Evolutionary conservation across 2,113 vertebrate species (phyloP).

Genomic region (Semnornis frantzii): DNA sequence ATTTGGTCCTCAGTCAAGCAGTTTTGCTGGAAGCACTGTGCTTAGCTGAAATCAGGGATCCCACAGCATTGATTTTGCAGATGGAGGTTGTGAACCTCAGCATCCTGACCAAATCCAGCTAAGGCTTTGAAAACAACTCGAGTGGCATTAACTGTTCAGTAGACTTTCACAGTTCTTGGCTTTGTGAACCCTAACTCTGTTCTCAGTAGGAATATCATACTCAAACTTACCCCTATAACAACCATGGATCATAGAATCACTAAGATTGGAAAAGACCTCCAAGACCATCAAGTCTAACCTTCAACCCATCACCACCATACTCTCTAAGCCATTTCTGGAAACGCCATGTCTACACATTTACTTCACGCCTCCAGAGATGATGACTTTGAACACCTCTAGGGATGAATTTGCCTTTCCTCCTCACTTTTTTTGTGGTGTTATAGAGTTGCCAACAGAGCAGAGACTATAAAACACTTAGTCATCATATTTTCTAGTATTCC

Average conservation of each 20-base stretch:
- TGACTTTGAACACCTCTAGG: too few species aligned
- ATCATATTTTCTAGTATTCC: neutral
- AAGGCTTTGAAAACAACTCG: neutral
- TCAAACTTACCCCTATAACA: neutral
- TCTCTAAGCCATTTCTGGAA: too few species aligned
- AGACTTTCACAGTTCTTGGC: neutral
- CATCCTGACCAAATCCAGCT: neutral
- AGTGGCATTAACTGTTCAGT: neutral
- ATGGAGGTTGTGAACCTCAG: neutral
- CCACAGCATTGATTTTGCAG: neutral
- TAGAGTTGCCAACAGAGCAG: neutral
- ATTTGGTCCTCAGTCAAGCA: neutral
- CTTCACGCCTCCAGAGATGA: too few species aligned
- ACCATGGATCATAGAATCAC: too few species aligned
- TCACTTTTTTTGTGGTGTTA: neutral
- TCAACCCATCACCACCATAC: too few species aligned
- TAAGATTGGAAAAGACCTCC: too few species aligned
- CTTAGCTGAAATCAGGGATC: neutral
- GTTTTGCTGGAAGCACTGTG: neutral
- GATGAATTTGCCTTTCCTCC: neutral
- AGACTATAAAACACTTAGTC: neutral
- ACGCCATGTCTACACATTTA: too few species aligned
- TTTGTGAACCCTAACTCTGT: neutral
- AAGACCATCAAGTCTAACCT: too few species aligned
- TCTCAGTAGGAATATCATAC: neutral